These are phyloP conservation scores for Megaustenia siamemsis DNA, from an alignment of 2,888 invertebrate genomes.

Conservation along the genomic window DNA sequence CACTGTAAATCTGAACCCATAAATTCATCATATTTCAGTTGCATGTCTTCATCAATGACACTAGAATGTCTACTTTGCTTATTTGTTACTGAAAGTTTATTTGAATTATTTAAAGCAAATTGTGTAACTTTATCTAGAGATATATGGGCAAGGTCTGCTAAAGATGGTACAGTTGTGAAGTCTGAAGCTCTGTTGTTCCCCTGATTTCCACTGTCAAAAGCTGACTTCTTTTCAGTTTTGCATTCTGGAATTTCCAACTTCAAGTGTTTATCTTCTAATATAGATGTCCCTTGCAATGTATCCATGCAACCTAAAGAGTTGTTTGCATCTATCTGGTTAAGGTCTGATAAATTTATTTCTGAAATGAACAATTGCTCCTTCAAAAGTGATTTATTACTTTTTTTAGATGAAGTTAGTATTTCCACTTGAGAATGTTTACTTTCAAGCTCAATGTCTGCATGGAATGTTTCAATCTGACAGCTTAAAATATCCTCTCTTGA, in stretches of 20 bases:
- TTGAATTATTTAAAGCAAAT: neutral
- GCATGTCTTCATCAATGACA: neutral
- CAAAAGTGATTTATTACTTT: neutral
- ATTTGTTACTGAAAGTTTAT: too few relatives aligned
- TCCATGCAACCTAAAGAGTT: neutral
- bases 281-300: neutral
- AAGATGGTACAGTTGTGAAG: conserved; percentile 40
- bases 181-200: conserved; percentile 34
- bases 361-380: neutral
- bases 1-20: neutral
- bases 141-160: conserved; percentile 12
- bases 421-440: neutral
- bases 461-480: conserved; percentile 76
- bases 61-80: neutral
- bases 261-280: neutral
- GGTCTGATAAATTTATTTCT: neutral
- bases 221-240: neutral
- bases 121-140: neutral
- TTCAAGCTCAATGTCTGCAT: conserved; percentile 40
- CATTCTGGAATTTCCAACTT: neutral
- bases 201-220: too few relatives aligned
- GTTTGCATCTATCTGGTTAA: neutral
- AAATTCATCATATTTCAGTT: conserved; percentile 22
- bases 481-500: conserved; percentile 80
- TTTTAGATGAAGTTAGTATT: neutral